phyloP scores from a whole-genome alignment of 2,113 vertebrate genomes.

The Oreamnos americanus region DNA sequence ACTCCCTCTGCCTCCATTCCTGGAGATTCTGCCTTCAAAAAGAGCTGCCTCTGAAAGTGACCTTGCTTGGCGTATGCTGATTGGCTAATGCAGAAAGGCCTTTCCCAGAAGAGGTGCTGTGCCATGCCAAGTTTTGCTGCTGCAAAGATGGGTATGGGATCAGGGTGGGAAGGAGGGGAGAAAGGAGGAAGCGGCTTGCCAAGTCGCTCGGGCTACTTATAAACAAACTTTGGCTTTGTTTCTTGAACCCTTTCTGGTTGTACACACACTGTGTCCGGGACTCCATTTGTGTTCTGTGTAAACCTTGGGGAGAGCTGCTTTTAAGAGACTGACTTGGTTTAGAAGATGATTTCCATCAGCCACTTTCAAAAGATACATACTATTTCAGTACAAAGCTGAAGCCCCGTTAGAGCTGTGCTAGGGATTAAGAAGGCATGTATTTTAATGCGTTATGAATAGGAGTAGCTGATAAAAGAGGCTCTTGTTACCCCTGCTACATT shows the following conservation, averaged over 20 bases:
- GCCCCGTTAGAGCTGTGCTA: slow-evolving; percentile 70
- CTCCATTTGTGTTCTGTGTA: slow-evolving; percentile 48
- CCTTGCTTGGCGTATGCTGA: background rate
- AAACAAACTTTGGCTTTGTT: slow-evolving; percentile 71
- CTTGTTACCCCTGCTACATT: slow-evolving; percentile 74
- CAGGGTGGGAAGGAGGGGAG: slow-evolving; percentile 52
- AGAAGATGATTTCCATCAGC: slow-evolving; percentile 74
- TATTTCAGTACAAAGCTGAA: slow-evolving; percentile 76
- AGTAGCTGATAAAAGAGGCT: slow-evolving; percentile 78
- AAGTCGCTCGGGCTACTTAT: slow-evolving; percentile 64
- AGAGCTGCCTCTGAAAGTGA: background rate
- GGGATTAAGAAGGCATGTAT: slow-evolving; percentile 76
- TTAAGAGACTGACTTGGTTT: slow-evolving; percentile 68
- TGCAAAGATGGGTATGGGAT: slow-evolving; percentile 42
- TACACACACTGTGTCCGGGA: background rate
- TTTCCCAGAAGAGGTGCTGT: slow-evolving; percentile 69
- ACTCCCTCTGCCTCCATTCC: background rate
- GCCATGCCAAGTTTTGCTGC: slow-evolving; percentile 49
- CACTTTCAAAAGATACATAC: slow-evolving; percentile 74
- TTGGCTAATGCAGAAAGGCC: slow-evolving; percentile 17
- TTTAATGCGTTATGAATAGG: slow-evolving; percentile 78
- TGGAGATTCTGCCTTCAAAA: background rate
- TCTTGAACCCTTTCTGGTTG: background rate
- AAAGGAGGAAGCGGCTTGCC: slow-evolving; percentile 57
- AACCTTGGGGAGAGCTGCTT: slow-evolving; percentile 65